A percentile compares a stretch with the other conserved stretches of the same genome.
Evolutionary conservation across 2,113 vertebrate genomes (phyloP).

Genomic region (Sigmodon hispidus): DNA sequence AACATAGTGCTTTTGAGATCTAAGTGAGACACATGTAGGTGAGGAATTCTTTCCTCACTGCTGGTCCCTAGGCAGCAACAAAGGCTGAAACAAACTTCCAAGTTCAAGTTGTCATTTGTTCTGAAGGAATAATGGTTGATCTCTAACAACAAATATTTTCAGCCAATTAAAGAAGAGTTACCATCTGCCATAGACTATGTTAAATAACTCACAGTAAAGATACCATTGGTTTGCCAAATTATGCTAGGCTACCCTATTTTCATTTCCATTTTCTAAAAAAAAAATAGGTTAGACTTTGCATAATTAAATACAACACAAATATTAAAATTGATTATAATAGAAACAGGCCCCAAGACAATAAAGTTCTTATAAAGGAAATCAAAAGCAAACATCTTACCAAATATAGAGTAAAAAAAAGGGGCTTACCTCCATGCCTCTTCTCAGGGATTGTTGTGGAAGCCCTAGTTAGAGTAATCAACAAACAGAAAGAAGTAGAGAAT

Average conservation of each 20-base stretch:
- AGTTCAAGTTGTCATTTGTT: neutral
- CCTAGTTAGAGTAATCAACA: neutral
- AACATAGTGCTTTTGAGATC: neutral
- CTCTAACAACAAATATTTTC: neutral
- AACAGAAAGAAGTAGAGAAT: too few species aligned
- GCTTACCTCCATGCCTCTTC: neutral
- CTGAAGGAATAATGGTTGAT: neutral
- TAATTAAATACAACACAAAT: neutral
- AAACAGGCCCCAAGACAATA: neutral
- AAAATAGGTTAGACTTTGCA: neutral
- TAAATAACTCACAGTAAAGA: neutral
- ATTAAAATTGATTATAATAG: neutral
- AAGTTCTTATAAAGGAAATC: neutral
- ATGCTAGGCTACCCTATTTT: neutral
- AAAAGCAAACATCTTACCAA: neutral
- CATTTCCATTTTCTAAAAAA: neutral
- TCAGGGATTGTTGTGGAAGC: neutral
- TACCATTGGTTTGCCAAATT: neutral
- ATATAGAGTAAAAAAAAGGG: neutral
- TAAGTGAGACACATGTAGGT: accelerated
- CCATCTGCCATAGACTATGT: neutral
- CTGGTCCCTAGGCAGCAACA: neutral
- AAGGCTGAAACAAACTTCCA: neutral
- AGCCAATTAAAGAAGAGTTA: neutral
- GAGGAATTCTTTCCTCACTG: accelerated